Percentiles rank a stretch among this genome's conserved stretches.
These are phyloP conservation scores for Steinernema hermaphroditum DNA, from an alignment of 2,888 invertebrate genomes.

Conservation along the genomic window DNA sequence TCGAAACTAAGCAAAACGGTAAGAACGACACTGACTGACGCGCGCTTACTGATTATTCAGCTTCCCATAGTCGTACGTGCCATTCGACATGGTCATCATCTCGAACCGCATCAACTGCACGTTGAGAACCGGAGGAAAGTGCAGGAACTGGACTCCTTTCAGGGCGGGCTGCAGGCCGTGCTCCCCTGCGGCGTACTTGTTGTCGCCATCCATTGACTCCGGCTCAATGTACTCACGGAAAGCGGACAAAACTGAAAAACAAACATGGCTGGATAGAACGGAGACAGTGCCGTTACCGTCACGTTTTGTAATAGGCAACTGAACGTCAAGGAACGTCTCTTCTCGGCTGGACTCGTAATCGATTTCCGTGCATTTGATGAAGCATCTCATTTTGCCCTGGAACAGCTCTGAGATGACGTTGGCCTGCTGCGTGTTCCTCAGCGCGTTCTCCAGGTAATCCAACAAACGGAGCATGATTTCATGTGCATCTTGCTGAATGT, in stretches of 20 bases:
- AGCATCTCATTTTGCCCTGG: conserved; percentile 97
- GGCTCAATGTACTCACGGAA: conserved; percentile 92
- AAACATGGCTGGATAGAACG: background rate
- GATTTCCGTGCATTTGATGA: conserved; percentile 94
- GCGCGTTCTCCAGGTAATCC: conserved; percentile 95
- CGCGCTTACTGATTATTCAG: conserved; percentile 68
- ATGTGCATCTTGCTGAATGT: conserved; percentile 89
- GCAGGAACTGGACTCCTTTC: conserved; percentile 91
- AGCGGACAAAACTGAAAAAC: conserved; percentile 76
- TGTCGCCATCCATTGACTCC: conserved; percentile 91
- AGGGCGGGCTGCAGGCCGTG: conserved; percentile 92
- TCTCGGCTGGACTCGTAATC: conserved; percentile 88
- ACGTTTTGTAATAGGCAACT: conserved; percentile 85
- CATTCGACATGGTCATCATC: too few relatives aligned
- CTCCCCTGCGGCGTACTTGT: conserved; percentile 96
- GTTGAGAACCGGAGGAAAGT: conserved; percentile 91
- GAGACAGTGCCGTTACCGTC: background rate
- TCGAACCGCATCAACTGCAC: conserved; percentile 83
- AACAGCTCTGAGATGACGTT: too few relatives aligned
- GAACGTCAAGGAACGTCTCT: conserved; percentile 97
- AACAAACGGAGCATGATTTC: conserved; percentile 71
- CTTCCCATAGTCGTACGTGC: too few relatives aligned
- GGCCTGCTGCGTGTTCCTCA: conserved; percentile 73
- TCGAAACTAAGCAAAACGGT: conserved; percentile 75
- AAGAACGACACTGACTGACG: too few relatives aligned